Evolutionary conservation across 2,797 vertebrate species (phyloP), one percentile per base, ranked within the genome.

Genomic region (Cryptoblepharus egeriae): DNA sequence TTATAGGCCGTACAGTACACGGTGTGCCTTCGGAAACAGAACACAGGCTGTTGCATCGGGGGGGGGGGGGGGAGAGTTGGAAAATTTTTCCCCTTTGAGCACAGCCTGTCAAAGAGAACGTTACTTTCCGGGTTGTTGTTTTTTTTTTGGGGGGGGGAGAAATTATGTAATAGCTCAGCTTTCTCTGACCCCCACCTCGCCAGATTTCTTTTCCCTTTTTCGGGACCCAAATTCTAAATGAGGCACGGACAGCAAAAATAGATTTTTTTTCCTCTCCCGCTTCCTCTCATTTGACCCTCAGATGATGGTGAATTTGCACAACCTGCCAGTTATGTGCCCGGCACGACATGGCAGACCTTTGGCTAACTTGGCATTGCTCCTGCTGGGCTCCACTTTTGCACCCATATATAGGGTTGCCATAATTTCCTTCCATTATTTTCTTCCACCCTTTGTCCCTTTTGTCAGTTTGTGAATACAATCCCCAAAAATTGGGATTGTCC

Each of bases 1-100:
- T 98, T 98, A 98, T 97, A 97, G 97, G 93, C 96, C 96, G 97
- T 98, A 98, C 97, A 98, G 97, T 97, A 96, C 97, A 97, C 97
- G 96, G 96, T 96, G 97, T 97, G 97, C 97, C 95, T 96, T 97
- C 97, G 52, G 91, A 96, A 96, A 96, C 94, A 95, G 96, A 97
- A 97, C 81, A 55, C 84, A 65, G 84, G 96, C 97, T 95, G 97
- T 96, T 96, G 95, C 95, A 96, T 97, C 97, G 96, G 95, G 96
- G 97, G 97, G 96, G 96, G 96, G 95, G 96, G 95, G 96, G 97
- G 97, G 96, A 96, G 96, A 95, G 96, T 97, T 97, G 96, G 97
- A 96, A 95, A 94, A 96, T 95, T 91, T 96, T 94, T 95, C 96
- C 90, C 92, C 81, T 71, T 88, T 32, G 82, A 92, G 93, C 92